Base-by-base conservation (phyloP, 2,113 vertebrate genomes). In the Lampris incognitus region DNA sequence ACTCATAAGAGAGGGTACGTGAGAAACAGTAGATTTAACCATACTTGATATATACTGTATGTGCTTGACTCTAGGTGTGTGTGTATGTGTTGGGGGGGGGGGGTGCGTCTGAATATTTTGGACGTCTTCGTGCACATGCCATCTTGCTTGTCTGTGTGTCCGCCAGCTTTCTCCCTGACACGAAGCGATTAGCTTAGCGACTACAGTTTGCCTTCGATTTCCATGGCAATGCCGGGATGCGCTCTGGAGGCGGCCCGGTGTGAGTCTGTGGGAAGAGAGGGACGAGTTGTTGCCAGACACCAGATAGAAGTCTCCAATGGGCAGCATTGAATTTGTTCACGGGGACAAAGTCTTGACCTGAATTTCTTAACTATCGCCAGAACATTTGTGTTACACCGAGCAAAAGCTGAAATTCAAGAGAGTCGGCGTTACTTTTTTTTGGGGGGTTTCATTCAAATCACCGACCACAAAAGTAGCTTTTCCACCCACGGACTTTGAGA, bases 181-280 rank as follows among this genome's bases (percentile, higher is more conserved):
- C 55, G 50, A 78, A 9, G 24, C 57, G 48, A 38, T 62, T 41
- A 39, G 57, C 57, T 24, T 59, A 59, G 36, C 6, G 42, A 7
- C 10, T 46, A 48, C 6, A 24, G 24, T 54, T 79, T 52, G 57
- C 62, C 44, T 77, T 66, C 58, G 38, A 76, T 56, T 59, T 8
- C 38, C 40, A 57, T 61, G n/a, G 60, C 61, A 71, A 9, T 52
- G 24, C 59, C 24, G n/a, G 72, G 49, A 66, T 67, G 50, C 62
- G 57, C 56, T 59, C 50, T 38, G 9, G 66, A 11, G 54, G 46
- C 51, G 54, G 46, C 51, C 41, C 68, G 9, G 56, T 60, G 40
- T 60, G n/a, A 54, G 37, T 37, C 36, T 36, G 59, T 36, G 58
- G 42, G 63, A 60, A 3, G 49, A 9, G 24, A 59, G 65, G 62